Percentiles rank a stretch among this genome's conserved stretches.
phyloP scores from a whole-genome alignment of 2,888 invertebrate species.

The Encarsia formosa region DNA sequence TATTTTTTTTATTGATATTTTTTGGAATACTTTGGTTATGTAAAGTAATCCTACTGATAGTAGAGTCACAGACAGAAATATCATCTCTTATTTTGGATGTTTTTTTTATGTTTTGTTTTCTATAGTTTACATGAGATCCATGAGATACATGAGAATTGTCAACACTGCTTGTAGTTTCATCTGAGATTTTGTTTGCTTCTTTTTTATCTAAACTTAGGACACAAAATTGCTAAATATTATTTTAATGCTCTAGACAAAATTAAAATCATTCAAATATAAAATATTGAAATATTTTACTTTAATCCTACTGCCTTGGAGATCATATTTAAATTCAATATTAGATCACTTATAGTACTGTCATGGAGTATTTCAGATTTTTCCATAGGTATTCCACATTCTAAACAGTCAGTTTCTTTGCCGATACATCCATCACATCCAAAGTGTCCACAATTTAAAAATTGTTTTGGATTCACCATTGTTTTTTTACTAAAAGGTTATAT shows the following conservation, averaged over 20 bases:
- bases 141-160: too few species aligned
- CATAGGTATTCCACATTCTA: conserved; percentile 18
- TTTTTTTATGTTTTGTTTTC: too few species aligned
- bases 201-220: background rate
- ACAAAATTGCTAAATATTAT: too few species aligned
- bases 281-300: conserved; percentile 4
- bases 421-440: conserved; percentile 18
- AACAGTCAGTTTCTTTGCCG: conserved; percentile 10
- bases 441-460: conserved; percentile 25
- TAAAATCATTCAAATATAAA: background rate
- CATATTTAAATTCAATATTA: conserved; percentile 17
- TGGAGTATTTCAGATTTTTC: conserved; percentile 11
- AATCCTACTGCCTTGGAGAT: conserved; percentile 18
- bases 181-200: background rate
- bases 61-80: conserved; percentile 15
- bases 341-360: conserved; percentile 11
- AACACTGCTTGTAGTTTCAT: too few species aligned
- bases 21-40: conserved; percentile 24
- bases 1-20: conserved; percentile 58
- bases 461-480: conserved; percentile 13
- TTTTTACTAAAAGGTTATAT: conserved; percentile 10
- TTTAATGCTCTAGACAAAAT: too few species aligned
- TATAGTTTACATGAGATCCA: too few species aligned
- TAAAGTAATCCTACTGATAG: conserved; percentile 5
- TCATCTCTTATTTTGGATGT: too few species aligned